Conservation (phyloP, 2,113 vertebrate species). For the Stigmatopora nigra region DNA sequence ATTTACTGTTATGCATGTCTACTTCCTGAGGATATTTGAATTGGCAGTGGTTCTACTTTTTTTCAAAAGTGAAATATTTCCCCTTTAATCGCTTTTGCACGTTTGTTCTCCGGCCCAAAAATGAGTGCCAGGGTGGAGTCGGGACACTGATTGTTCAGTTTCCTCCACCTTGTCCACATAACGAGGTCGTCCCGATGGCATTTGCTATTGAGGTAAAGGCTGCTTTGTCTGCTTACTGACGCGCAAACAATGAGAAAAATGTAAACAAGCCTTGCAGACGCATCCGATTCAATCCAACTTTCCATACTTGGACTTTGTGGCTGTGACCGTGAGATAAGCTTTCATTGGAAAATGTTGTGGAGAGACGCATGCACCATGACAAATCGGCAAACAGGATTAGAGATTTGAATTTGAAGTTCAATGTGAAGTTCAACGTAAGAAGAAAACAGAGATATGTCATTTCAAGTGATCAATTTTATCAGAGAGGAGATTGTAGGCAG, state of each 20-base stretch:
- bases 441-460: neutral
- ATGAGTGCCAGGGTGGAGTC: conserved; percentile 35
- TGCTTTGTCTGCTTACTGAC: conserved; percentile 42
- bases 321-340: conserved; percentile 41
- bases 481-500: neutral
- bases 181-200: conserved; percentile 9
- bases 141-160: conserved; percentile 45
- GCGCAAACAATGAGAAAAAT: conserved; percentile 58
- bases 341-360: neutral
- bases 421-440: neutral
- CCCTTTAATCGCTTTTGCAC: neutral
- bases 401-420: neutral
- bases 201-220: conserved; percentile 42
- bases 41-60: neutral
- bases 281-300: conserved; percentile 45
- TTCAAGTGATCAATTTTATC: neutral
- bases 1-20: neutral
- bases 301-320: conserved; percentile 40
- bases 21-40: neutral
- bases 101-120: neutral
- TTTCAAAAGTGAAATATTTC: neutral
- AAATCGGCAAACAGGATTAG: neutral
- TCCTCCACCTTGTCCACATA: conserved; percentile 42
- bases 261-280: conserved; percentile 50
- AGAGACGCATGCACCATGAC: neutral